These are phyloP conservation scores for Sebastiscus tertius DNA, from an alignment of 2,797 vertebrate genomes.

Conservation along the genomic window DNA sequence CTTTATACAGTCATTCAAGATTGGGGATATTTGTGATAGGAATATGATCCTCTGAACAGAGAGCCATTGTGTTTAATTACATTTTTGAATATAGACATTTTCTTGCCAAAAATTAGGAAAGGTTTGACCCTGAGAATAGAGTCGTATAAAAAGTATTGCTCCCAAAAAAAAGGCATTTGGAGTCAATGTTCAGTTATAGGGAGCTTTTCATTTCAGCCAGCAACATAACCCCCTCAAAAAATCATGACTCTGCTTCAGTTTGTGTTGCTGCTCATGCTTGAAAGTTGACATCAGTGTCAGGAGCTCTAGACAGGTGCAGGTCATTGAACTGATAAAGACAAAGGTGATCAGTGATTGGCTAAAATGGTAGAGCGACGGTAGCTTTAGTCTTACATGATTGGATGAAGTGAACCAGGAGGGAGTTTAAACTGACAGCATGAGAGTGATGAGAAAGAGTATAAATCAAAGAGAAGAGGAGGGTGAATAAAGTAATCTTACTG, in stretches of 20 bases:
- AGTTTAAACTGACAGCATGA: not conserved
- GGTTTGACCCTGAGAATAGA: not conserved
- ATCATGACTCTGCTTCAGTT: not conserved
- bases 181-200: not conserved
- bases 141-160: too few relatives aligned
- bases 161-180: not conserved
- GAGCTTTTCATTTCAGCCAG: not conserved
- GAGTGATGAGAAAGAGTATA: too few relatives aligned
- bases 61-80: fast-evolving
- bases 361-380: not conserved
- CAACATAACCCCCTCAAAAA: not conserved
- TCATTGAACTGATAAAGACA: not conserved
- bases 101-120: not conserved
- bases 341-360: not conserved
- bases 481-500: not conserved
- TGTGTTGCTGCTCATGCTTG: not conserved
- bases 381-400: not conserved
- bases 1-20: not conserved
- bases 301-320: not conserved
- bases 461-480: not conserved
- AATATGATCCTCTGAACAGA: not conserved
- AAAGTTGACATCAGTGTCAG: not conserved
- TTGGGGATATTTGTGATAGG: too few relatives aligned
- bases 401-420: not conserved
- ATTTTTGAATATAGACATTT: not conserved